A percentile compares a stretch with the other conserved stretches of the same genome.
Conservation (phyloP, 2,888 invertebrate species). For the Perizoma affinitatum region DNA sequence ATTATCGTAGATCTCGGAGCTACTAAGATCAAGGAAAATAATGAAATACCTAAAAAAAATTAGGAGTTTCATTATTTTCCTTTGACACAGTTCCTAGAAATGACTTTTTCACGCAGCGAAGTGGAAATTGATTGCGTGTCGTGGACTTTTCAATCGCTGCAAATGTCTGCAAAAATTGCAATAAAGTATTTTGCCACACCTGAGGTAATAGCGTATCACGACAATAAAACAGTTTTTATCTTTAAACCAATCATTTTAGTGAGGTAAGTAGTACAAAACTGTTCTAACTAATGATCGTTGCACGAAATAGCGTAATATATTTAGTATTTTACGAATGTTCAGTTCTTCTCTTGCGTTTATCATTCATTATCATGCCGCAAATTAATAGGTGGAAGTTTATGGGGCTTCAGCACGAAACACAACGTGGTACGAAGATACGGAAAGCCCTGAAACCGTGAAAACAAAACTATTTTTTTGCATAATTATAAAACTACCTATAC, state of each 20-base stretch:
- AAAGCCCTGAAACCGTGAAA: no score
- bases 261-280: no score
- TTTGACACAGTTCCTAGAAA: neutral
- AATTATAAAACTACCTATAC: no score
- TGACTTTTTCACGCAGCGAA: neutral
- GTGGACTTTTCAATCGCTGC: no score
- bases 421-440: no score
- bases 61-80: neutral
- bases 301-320: slow-evolving; percentile 41
- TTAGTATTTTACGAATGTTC: slow-evolving; percentile 32
- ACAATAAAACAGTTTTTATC: no score
- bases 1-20: neutral
- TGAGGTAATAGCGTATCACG: no score
- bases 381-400: slow-evolving; percentile 19
- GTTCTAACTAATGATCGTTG: no score
- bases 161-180: slow-evolving; percentile 23
- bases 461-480: no score
- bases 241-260: no score
- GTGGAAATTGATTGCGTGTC: neutral
- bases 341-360: neutral
- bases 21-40: neutral
- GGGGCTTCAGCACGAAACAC: slow-evolving; percentile 15
- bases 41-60: no score
- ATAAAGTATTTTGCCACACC: slow-evolving; percentile 1
- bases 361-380: slow-evolving; percentile 14